Evolutionary conservation across 1,140 invertebrate genomes (phyloP), one percentile per base, ranked within the genome.

Genomic region (Drosophila ficusphila): DNA sequence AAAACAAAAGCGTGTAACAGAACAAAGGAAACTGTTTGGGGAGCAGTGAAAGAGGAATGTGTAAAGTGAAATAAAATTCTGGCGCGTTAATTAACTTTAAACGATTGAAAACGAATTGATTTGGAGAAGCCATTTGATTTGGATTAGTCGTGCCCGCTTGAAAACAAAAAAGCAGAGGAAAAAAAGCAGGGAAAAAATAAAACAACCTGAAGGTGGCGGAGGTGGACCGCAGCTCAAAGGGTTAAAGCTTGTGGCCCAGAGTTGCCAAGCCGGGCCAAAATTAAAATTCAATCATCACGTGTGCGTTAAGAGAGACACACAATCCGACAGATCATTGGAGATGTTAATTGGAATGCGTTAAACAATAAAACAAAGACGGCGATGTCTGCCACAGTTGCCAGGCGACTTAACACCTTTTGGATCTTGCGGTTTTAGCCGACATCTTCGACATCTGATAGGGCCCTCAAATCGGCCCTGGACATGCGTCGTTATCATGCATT

Each of bases 251-350:
- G 23, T 31, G 42, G 42, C 60, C 60, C 38, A 31, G 34, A 49
- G 62, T 67, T 67, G 62, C 58, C 62, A 65, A 16, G 62, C 18
- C 18, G 74, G 60, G 70, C 61, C 69, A 41, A 88, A 88, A 82
- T 88, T 88, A 88, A 88, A 88, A 88, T 89, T 89, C 86, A 88
- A 88, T 88, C 82, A 89, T 88, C 82, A 88, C 82, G 82, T 89
- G 82, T 88, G 83, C 82, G 82, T 88, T 78, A 89, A 86, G 64
- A 75, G 49, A 33, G 72, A 81, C 49, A 79, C 62, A 79, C 51
- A 68, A 74, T 68, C 52, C 42, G 48, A 27, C 61, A 67, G 31
- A 74, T 67, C 73, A 79, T 68, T 62, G 76, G 77, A 83, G 79
- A 60, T 89, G 82, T 67, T 89, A 89, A 88, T 88, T 88, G 81